These are phyloP conservation scores for Oreamnos americanus DNA, from an alignment of 2,113 vertebrate species.

Conservation along the genomic window DNA sequence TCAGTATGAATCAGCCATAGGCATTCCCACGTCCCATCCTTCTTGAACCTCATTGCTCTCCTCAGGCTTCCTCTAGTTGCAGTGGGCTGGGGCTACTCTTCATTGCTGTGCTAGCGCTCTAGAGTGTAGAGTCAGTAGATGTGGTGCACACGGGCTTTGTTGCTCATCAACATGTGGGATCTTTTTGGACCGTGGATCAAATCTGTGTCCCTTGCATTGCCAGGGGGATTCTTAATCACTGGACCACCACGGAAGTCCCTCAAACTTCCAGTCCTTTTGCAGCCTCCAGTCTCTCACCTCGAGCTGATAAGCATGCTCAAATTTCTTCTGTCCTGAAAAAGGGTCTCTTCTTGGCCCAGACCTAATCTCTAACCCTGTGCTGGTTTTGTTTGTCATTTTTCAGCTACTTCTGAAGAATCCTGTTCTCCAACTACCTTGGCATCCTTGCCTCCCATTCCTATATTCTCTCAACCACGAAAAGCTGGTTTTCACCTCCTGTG, in stretches of 20 bases:
- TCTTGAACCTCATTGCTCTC: background rate
- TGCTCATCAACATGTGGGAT: background rate
- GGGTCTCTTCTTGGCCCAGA: background rate
- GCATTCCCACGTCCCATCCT: background rate
- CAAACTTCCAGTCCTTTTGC: background rate
- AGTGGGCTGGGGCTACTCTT: background rate
- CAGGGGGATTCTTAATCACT: background rate
- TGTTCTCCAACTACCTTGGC: background rate
- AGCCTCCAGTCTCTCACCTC: background rate
- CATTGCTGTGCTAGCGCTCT: background rate
- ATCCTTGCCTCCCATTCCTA: background rate
- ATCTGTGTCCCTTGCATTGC: background rate
- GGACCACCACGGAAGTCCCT: background rate
- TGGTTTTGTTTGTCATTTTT: background rate
- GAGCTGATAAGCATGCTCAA: background rate
- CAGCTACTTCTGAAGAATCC: background rate
- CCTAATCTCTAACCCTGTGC: background rate
- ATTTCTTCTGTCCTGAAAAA: background rate
- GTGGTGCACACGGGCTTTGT: background rate
- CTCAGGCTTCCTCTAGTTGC: background rate
- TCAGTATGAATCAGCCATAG: background rate
- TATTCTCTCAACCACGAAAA: background rate
- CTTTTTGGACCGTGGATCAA: background rate
- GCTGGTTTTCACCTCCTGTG: background rate
- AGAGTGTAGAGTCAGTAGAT: background rate